phyloP scores from a whole-genome alignment of 2,113 vertebrate species.

The Pluvialis apricaria region DNA sequence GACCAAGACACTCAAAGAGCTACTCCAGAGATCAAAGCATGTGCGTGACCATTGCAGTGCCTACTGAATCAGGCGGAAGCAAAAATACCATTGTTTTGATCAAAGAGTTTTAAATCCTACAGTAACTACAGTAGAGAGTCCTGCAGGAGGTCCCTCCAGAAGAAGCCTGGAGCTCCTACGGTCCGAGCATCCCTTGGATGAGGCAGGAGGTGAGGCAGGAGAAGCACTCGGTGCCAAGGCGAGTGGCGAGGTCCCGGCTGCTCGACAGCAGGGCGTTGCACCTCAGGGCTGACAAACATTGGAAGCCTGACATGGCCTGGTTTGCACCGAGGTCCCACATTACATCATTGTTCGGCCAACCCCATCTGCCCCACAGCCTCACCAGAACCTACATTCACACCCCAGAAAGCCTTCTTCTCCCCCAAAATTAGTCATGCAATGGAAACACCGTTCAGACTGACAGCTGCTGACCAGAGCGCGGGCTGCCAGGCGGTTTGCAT shows the following conservation, averaged over 20 bases:
- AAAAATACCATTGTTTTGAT: not conserved
- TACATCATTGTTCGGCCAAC: accelerated
- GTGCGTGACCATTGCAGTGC: accelerated
- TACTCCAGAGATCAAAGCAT: not conserved
- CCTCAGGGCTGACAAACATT: not conserved
- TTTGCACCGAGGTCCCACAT: not conserved
- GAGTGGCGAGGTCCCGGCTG: not conserved
- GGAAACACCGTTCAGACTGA: not conserved
- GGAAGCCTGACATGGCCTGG: not conserved
- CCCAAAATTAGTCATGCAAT: not conserved
- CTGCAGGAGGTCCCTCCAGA: not conserved
- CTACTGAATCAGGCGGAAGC: not conserved
- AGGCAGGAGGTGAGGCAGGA: not conserved
- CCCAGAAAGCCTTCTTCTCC: not conserved
- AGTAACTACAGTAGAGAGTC: not conserved
- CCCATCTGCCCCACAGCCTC: not conserved
- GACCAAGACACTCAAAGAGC: not conserved
- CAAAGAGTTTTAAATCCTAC: not conserved
- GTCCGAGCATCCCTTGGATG: not conserved
- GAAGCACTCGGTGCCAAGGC: not conserved
- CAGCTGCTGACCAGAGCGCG: not conserved
- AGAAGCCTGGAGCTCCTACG: not conserved
- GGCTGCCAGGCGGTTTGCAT: conserved; percentile 30
- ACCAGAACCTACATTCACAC: not conserved
- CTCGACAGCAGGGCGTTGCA: no score